Conservation (phyloP, 2,888 invertebrate genomes). For the Taphrorychus bicolor region DNA sequence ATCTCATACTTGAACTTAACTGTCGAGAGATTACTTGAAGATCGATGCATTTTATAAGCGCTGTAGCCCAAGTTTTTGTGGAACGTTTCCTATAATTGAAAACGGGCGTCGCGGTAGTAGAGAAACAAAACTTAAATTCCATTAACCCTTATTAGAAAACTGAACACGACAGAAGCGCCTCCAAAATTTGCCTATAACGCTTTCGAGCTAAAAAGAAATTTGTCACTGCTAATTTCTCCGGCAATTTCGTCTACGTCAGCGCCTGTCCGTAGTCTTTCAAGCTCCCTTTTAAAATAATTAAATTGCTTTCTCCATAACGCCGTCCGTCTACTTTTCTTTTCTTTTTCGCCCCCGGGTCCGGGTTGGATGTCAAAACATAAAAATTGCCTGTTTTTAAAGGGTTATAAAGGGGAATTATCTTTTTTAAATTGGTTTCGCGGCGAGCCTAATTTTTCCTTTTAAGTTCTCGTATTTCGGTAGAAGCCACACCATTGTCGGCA, state of each 20-base stretch:
- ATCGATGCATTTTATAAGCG: too few species aligned
- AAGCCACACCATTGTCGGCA: background rate
- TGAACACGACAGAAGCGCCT: conserved; percentile 22
- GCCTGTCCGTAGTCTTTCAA: conserved; percentile 37
- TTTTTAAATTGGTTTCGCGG: conserved; percentile 36
- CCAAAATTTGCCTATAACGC: conserved; percentile 37
- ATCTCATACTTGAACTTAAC: too few species aligned
- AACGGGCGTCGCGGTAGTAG: background rate
- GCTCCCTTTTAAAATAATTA: conserved; percentile 42
- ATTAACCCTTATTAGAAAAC: conserved; percentile 37
- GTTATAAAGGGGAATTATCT: conserved; percentile 31
- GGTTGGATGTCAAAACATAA: conserved; percentile 38
- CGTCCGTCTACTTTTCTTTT: conserved; percentile 35
- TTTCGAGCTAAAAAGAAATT: conserved; percentile 38
- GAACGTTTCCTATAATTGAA: background rate
- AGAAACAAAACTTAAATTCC: conserved; percentile 16
- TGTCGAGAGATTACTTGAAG: too few species aligned
- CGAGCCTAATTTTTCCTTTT: conserved; percentile 23
- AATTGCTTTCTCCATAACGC: conserved; percentile 41
- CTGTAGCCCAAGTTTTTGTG: too few species aligned
- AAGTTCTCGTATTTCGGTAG: background rate
- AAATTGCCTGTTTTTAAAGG: conserved; percentile 36
- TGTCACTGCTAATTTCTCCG: conserved; percentile 41
- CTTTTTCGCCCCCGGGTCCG: conserved; percentile 14
- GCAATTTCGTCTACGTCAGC: conserved; percentile 39